Percentiles rank a stretch among this genome's conserved stretches.
Conservation (phyloP, 2,113 vertebrate genomes). For the Lutjanus erythropterus region DNA sequence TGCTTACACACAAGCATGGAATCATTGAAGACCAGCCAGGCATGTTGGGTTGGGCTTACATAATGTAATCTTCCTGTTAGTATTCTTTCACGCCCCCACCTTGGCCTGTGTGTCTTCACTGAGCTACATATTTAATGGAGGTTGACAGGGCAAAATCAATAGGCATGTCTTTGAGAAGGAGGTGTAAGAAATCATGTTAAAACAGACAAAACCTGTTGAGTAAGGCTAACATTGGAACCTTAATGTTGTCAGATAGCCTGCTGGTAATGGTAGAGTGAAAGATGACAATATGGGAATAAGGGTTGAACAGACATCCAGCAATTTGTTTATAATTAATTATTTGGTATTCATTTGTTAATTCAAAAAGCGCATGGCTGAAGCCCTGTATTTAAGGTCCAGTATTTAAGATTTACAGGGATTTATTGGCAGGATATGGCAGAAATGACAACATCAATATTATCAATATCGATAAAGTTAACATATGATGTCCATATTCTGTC, state of each 20-base stretch:
- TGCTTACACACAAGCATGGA: not conserved
- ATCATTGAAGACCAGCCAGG: not conserved
- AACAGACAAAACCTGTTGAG: not conserved
- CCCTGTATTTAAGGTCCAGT: too few relatives aligned
- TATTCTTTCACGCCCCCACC: constrained; percentile 17
- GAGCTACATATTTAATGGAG: constrained; percentile 51
- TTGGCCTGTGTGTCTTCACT: constrained; percentile 49
- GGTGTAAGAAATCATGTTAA: not conserved
- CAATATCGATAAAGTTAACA: too few relatives aligned
- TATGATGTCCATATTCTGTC: too few relatives aligned
- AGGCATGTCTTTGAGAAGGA: constrained; percentile 26
- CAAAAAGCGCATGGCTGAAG: too few relatives aligned
- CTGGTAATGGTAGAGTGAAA: too few relatives aligned
- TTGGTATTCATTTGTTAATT: too few relatives aligned
- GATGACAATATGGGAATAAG: too few relatives aligned
- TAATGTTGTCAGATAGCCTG: not conserved
- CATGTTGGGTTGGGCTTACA: constrained; percentile 10
- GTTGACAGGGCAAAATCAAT: constrained; percentile 72
- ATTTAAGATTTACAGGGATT: too few relatives aligned
- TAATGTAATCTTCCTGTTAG: constrained; percentile 26
- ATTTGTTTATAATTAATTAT: too few relatives aligned
- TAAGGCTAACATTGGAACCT: not conserved
- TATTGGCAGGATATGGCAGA: too few relatives aligned
- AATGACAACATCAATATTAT: too few relatives aligned
- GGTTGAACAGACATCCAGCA: too few relatives aligned